These are phyloP conservation scores for Leptobrachium ailaonicum DNA, from an alignment of 2,113 vertebrate species.

Conservation along the genomic window DNA sequence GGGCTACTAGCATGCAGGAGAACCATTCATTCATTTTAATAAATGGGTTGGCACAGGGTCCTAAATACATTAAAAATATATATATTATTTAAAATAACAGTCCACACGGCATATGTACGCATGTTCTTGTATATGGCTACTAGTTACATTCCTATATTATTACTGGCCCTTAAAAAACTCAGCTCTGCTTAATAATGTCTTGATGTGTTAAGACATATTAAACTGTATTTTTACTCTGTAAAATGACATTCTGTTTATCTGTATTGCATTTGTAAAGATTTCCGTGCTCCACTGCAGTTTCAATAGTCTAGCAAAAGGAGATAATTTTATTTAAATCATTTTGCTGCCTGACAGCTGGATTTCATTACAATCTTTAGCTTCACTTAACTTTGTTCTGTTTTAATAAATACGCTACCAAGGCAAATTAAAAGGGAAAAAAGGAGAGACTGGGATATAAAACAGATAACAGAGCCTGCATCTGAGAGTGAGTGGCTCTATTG, in stretches of 20 bases:
- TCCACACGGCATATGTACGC: too few species aligned
- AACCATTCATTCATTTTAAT: too few species aligned
- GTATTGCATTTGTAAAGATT: constrained; percentile 21
- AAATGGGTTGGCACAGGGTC: too few species aligned
- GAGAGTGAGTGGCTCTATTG: constrained; percentile 5
- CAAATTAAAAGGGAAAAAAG: constrained; percentile 33
- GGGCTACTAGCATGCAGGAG: too few species aligned
- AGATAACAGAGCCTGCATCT: constrained; percentile 3
- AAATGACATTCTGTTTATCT: neutral
- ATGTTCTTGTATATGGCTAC: too few species aligned
- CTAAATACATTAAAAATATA: too few species aligned
- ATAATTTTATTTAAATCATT: constrained; percentile 15
- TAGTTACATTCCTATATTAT: too few species aligned
- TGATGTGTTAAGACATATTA: neutral
- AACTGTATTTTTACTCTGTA: neutral
- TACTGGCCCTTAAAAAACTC: too few species aligned
- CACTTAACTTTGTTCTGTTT: constrained; percentile 39
- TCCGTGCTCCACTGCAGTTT: constrained; percentile 11
- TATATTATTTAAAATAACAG: too few species aligned
- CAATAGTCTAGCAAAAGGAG: neutral
- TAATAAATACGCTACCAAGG: constrained; percentile 32
- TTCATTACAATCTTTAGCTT: constrained; percentile 34
- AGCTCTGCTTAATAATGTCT: too few species aligned
- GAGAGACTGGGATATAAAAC: constrained; percentile 9
- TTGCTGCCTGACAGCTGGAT: constrained; percentile 32